Percentiles rank a stretch among this genome's conserved stretches.
Conservation (phyloP, 2,797 vertebrate species). For the Chanos chanos region DNA sequence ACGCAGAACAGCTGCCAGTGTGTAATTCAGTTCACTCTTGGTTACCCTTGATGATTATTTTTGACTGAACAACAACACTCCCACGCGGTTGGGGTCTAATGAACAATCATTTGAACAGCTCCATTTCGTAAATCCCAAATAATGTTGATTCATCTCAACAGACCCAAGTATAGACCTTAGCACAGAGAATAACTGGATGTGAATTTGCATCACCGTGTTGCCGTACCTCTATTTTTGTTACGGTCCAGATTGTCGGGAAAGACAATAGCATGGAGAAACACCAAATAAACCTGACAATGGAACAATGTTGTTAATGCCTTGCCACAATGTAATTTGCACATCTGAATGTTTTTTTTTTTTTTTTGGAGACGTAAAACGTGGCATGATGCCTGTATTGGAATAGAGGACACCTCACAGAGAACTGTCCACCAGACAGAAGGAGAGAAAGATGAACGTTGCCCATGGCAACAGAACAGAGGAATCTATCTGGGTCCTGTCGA, state of each 20-base stretch:
- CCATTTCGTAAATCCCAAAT: no score
- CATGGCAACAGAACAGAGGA: constrained; percentile 74
- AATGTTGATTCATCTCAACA: no score
- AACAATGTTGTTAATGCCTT: constrained; percentile 27
- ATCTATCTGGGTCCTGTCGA: constrained; percentile 64
- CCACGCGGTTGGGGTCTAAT: no score
- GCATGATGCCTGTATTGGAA: constrained; percentile 20
- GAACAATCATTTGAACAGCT: no score
- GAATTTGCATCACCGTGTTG: no score
- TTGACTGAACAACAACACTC: no score
- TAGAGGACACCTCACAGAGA: constrained; percentile 19
- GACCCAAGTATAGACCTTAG: no score
- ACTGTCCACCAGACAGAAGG: constrained; percentile 15
- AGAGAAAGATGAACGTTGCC: constrained; percentile 63
- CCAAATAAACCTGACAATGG: constrained; percentile 1
- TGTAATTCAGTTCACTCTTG: no score
- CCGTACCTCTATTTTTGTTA: no score
- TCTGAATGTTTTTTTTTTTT: constrained; percentile 9
- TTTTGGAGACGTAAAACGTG: constrained; percentile 25
- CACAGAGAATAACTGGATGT: no score
- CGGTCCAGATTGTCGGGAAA: no score
- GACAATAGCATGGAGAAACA: neutral
- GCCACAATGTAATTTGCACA: constrained; percentile 1
- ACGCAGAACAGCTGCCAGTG: neutral
- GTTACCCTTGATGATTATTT: no score